These are phyloP conservation scores for Caenorhabditis inopinata DNA, from an alignment of 1,140 invertebrate genomes.

Conservation along the genomic window DNA sequence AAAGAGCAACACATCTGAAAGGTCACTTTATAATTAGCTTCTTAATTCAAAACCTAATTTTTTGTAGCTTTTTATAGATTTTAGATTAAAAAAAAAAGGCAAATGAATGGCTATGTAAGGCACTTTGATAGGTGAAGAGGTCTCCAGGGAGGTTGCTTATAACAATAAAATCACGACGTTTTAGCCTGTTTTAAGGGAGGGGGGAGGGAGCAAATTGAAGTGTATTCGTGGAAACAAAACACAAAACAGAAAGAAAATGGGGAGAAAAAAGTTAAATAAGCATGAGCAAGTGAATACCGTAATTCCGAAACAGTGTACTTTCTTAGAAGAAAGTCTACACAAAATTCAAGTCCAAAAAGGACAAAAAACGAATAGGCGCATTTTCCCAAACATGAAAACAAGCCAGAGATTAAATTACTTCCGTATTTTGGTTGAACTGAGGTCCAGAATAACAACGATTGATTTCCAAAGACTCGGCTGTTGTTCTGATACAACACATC, in stretches of 20 bases:
- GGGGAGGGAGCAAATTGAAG: constrained; percentile 6
- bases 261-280: not conserved
- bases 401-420: constrained; percentile 28
- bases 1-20: no score
- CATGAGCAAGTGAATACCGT: not conserved
- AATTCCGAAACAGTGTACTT: constrained; percentile 1
- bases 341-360: not conserved
- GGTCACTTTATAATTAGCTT: not conserved
- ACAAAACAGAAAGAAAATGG: not conserved
- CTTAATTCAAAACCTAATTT: not conserved
- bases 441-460: no score
- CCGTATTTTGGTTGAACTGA: constrained; percentile 8
- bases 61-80: not conserved
- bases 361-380: not conserved
- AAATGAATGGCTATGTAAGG: constrained; percentile 1
- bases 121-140: constrained; percentile 1
- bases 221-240: not conserved
- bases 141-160: not conserved
- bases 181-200: constrained; percentile 9
- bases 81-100: not conserved
- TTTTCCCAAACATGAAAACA: constrained; percentile 21
- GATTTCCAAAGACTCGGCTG: no score
- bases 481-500: no score
- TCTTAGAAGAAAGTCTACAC: not conserved
- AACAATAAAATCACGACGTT: not conserved